A percentile compares a stretch with the other conserved stretches of the same genome.
Conservation (phyloP, 2,113 vertebrate genomes). For the Ictalurus furcatus region DNA sequence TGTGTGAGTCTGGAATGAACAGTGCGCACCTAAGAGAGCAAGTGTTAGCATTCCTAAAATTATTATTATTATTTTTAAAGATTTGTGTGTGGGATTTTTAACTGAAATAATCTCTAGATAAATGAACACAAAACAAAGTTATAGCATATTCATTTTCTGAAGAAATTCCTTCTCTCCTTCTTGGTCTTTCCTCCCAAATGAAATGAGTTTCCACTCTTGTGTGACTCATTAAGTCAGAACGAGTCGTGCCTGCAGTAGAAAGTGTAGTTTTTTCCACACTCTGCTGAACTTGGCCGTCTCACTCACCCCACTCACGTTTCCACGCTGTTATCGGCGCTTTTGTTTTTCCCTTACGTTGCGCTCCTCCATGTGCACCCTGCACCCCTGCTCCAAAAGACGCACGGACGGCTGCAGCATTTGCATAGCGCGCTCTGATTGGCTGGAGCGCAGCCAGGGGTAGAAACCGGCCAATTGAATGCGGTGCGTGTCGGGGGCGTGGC, state of each 20-base stretch:
- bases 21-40: constrained; percentile 8
- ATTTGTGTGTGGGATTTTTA: not conserved
- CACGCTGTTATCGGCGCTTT: constrained; percentile 42
- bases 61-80: not conserved
- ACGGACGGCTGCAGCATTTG: constrained; percentile 63
- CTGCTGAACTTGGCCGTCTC: constrained; percentile 22
- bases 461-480: constrained; percentile 57
- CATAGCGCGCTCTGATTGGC: constrained; percentile 66
- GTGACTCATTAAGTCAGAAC: constrained; percentile 49
- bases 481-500: constrained; percentile 48
- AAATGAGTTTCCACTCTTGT: constrained; percentile 16
- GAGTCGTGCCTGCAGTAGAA: constrained; percentile 17
- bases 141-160: not conserved
- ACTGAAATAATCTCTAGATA: not conserved
- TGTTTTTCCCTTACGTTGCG: constrained; percentile 16
- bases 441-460: constrained; percentile 26
- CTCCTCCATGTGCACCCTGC: constrained; percentile 75
- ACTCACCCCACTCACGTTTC: constrained; percentile 16
- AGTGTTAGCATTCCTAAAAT: constrained; percentile 10
- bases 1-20: constrained; percentile 29
- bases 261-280: constrained; percentile 31
- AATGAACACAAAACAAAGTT: not conserved
- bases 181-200: not conserved
- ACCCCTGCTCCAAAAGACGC: constrained; percentile 69
- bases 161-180: not conserved